Percentiles rank a stretch among this genome's conserved stretches.
phyloP scores from a whole-genome alignment of 2,888 invertebrate species.

The Lasiommata megera region DNA sequence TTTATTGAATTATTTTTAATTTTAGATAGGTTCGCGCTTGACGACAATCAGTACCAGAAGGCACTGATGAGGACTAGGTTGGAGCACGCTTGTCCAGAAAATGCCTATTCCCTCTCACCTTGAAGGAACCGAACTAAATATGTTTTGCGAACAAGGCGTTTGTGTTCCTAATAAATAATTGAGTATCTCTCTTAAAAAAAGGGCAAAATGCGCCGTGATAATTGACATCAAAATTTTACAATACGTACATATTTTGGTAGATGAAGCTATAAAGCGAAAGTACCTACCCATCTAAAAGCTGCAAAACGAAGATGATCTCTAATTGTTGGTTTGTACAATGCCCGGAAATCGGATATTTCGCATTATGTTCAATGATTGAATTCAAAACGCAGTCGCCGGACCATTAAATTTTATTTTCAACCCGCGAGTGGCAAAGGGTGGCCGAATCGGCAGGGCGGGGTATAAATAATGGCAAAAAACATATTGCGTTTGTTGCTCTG shows the following conservation, averaged over 20 bases:
- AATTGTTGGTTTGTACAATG: conserved; percentile 40
- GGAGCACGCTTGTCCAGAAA: no score
- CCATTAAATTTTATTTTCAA: conserved; percentile 78
- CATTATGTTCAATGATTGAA: conserved; percentile 53
- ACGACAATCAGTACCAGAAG: no score
- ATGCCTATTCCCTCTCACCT: no score
- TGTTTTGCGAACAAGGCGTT: no score
- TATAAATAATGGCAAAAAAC: conserved; percentile 78
- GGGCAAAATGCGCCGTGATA: no score
- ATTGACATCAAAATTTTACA: no score
- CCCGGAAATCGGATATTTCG: conserved; percentile 75
- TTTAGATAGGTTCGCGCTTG: no score
- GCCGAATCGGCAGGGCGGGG: conserved; percentile 59
- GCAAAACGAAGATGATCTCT: conserved; percentile 24
- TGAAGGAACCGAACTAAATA: no score
- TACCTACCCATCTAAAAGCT: conserved; percentile 1
- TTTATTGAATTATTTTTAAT: no score
- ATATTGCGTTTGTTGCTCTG: conserved; percentile 71
- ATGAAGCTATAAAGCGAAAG: background rate
- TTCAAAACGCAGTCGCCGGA: conserved; percentile 58
- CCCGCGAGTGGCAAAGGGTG: conserved; percentile 62
- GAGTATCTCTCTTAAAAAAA: no score
- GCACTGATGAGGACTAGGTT: no score
- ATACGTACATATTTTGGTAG: background rate
- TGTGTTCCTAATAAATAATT: no score